These are phyloP conservation scores for Ageneiosus marmoratus DNA, from an alignment of 2,113 vertebrate genomes.

Conservation along the genomic window DNA sequence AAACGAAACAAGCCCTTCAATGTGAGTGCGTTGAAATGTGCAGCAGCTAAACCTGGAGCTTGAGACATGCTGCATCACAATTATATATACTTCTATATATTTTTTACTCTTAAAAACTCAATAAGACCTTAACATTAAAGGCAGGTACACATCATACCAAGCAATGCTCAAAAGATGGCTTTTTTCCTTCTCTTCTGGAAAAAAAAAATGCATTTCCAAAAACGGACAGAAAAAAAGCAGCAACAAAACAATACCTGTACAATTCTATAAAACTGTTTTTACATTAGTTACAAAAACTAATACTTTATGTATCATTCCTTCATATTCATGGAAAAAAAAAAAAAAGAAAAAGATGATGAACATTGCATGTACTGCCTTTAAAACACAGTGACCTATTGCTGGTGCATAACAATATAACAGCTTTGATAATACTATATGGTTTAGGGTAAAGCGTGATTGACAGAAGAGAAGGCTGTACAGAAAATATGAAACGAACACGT, in stretches of 20 bases:
- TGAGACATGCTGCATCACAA: slow-evolving; percentile 67
- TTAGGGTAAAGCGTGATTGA: slow-evolving; percentile 74
- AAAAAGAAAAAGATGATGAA: slow-evolving; percentile 49
- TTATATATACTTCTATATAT: slow-evolving; percentile 72
- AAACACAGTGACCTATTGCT: slow-evolving; percentile 86
- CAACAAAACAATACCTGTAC: slow-evolving; percentile 83
- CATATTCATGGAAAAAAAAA: slow-evolving; percentile 73
- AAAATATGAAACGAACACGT: slow-evolving; percentile 60
- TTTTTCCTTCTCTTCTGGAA: slow-evolving; percentile 61
- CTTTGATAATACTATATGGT: slow-evolving; percentile 83
- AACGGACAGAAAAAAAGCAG: slow-evolving; percentile 68
- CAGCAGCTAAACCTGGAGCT: slow-evolving; percentile 66
- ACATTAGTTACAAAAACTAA: slow-evolving; percentile 99
- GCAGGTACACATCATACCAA: slow-evolving; percentile 66
- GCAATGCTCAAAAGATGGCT: slow-evolving; percentile 65
- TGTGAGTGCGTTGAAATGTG: slow-evolving; percentile 51
- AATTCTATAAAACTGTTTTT: slow-evolving; percentile 99
- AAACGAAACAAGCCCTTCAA: slow-evolving; percentile 47
- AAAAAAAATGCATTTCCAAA: slow-evolving; percentile 57
- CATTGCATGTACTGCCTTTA: slow-evolving; percentile 78
- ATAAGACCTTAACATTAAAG: slow-evolving; percentile 67
- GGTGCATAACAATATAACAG: slow-evolving; percentile 78
- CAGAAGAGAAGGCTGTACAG: slow-evolving; percentile 63
- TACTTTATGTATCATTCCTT: slow-evolving; percentile 96
- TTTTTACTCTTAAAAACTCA: slow-evolving; percentile 63